These are phyloP conservation scores for Heliconius sara DNA, from an alignment of 2,888 invertebrate species.

Conservation along the genomic window DNA sequence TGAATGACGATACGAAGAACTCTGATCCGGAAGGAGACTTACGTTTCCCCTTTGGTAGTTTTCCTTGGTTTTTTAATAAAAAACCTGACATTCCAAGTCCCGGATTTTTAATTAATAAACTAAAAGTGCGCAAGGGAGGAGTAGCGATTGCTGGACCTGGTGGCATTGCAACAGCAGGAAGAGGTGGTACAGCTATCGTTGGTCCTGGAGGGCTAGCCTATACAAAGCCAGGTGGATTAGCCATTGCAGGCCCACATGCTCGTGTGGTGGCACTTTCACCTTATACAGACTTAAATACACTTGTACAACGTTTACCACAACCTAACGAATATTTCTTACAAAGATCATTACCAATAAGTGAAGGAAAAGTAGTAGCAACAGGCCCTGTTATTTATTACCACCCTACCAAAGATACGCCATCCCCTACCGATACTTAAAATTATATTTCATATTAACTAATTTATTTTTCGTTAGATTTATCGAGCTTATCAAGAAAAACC, in stretches of 20 bases:
- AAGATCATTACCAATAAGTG: slow-evolving; percentile 77
- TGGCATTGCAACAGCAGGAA: slow-evolving; percentile 91
- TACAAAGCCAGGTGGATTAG: slow-evolving; percentile 89
- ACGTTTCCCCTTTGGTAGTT: slow-evolving; percentile 62
- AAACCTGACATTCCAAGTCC: slow-evolving; percentile 75
- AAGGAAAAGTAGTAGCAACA: slow-evolving; percentile 88
- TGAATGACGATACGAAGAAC: slow-evolving; percentile 52
- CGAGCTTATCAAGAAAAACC: slow-evolving; percentile 56
- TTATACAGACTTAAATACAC: slow-evolving; percentile 83
- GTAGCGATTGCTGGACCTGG: slow-evolving; percentile 92
- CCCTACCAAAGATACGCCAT: slow-evolving; percentile 58
- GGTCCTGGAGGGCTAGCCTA: slow-evolving; percentile 91
- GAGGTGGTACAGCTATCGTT: slow-evolving; percentile 91
- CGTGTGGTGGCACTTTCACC: slow-evolving; percentile 87
- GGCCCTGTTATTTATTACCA: slow-evolving; percentile 90
- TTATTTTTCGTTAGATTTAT: slow-evolving; percentile 70
- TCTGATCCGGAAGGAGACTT: slow-evolving; percentile 59
- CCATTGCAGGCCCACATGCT: slow-evolving; percentile 90
- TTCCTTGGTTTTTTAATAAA: slow-evolving; percentile 63
- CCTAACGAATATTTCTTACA: slow-evolving; percentile 59
- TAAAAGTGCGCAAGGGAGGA: slow-evolving; percentile 89
- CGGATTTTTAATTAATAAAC: slow-evolving; percentile 87
- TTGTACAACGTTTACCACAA: slow-evolving; percentile 75
- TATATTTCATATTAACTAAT: slow-evolving; percentile 50
- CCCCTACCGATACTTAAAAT: slow-evolving; percentile 42